Conservation (phyloP, 23 tunicate genomes). For the Trididemnum clinides region DNA sequence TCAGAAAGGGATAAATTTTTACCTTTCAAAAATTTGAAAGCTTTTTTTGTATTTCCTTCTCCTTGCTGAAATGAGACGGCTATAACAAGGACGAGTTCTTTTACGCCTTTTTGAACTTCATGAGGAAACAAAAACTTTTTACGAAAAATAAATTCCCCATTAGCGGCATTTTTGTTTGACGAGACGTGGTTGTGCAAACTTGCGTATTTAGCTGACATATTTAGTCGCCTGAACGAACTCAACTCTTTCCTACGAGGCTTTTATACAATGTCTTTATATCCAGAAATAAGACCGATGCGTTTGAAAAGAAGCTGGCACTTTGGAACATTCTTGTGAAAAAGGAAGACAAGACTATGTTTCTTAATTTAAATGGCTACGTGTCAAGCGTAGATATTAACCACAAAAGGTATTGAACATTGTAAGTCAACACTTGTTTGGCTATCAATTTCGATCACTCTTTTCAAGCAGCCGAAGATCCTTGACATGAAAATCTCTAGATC, state of each 20-base stretch:
- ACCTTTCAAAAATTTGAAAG: no score
- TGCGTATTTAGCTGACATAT: not conserved
- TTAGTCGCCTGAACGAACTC: not conserved
- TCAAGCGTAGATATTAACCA: not conserved
- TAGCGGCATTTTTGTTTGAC: not conserved
- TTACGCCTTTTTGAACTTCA: not conserved
- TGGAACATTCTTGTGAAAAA: not conserved
- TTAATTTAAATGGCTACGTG: not conserved
- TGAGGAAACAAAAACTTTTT: not conserved
- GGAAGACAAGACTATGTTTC: not conserved
- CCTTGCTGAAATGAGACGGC: not conserved
- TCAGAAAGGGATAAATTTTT: no score
- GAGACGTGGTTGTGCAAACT: not conserved
- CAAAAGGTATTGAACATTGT: not conserved
- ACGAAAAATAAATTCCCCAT: not conserved
- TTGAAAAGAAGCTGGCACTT: slow-evolving; percentile 17
- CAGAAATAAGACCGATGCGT: not conserved
- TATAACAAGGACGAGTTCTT: slow-evolving; percentile 7
- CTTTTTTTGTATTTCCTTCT: no score
- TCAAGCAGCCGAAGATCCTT: not conserved
- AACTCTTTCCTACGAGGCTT: not conserved
- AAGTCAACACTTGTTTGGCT: slow-evolving; percentile 15
- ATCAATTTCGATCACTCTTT: not conserved
- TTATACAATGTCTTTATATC: not conserved
- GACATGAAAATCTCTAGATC: not conserved